Percentiles rank a stretch among this genome's conserved stretches.
Evolutionary conservation across 2,888 invertebrate species (phyloP).

Genomic region (Phragmatobia fuliginosa): DNA sequence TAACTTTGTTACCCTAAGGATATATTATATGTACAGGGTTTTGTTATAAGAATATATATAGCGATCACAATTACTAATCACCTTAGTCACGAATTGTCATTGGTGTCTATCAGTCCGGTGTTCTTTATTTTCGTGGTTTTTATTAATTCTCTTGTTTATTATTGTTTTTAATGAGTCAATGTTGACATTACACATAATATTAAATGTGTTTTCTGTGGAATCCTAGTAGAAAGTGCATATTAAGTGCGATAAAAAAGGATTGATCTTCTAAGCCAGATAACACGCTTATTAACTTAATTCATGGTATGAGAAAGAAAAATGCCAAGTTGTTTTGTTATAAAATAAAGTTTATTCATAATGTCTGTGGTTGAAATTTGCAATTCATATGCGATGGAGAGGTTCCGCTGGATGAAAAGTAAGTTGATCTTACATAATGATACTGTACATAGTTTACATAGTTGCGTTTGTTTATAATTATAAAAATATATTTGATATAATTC

Average conservation of each 20-base stretch:
- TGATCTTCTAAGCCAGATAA: constrained; percentile 27
- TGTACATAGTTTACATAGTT: background rate
- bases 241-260: constrained; percentile 44
- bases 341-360: constrained; percentile 26
- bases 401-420: constrained; percentile 43
- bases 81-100: constrained; percentile 43
- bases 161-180: constrained; percentile 20
- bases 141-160: constrained; percentile 8
- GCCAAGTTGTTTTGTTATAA: constrained; percentile 23
- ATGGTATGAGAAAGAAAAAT: constrained; percentile 36
- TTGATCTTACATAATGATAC: constrained; percentile 15
- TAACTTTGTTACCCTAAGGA: background rate
- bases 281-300: constrained; percentile 32
- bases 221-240: constrained; percentile 8
- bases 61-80: constrained; percentile 17
- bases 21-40: background rate
- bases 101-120: constrained; percentile 24
- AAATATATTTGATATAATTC: background rate
- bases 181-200: constrained; percentile 1
- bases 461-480: background rate
- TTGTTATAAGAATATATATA: constrained; percentile 34
- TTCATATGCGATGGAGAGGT: constrained; percentile 34
- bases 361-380: constrained; percentile 32
- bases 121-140: constrained; percentile 10
- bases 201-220: background rate